Base-by-base conservation (phyloP, 1,140 invertebrate genomes). In the Drosophila pectinifera region DNA sequence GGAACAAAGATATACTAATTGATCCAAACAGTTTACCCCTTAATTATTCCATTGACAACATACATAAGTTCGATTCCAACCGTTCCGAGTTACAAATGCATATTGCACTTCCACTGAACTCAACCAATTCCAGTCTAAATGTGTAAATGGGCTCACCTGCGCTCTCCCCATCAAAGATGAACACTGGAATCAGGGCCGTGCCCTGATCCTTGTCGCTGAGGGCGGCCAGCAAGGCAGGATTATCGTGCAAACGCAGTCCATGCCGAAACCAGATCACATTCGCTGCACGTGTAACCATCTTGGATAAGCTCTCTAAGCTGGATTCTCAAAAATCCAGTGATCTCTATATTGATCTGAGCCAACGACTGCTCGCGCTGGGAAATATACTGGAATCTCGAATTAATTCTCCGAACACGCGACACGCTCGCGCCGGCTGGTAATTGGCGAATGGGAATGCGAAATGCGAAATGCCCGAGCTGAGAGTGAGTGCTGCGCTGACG, bases 101-200 rank as follows among this genome's bases (percentile, higher is more conserved):
- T 10, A 11, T 31, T 28, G 28, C 7, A 31, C 2, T 31, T 51
- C 2, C 13, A 34, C 14, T 36, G 4, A 36, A 51, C 49, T 36
- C 6, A 34, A 10, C 7, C 20, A n/a, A n/a, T 20, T 20, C 31
- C 20, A 51, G 8, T 51, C 16, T 13, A 8, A 51, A 4, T 51
- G 5, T 20, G 16, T 20, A 18, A 16, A 11, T 13, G 2, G 7
- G 54, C 90, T 89, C 88, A 95, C 94, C 94, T 86, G 95, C 95
- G 67, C 94, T 95, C 90, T 95, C 94, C 49, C 95, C 95, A 92
- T 96, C 95, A 86, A 96, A 96, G 55, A 96, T 95, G 78, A 96
- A 96, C 2, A 96, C 82, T 0, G 95, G 94, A 70, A 95, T 94
- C 68, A 95, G 92, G 0, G 93, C 78, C 20, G 80, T 55, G n/a